Conservation (phyloP, 1,140 invertebrate genomes). For the Papilio machaon region DNA sequence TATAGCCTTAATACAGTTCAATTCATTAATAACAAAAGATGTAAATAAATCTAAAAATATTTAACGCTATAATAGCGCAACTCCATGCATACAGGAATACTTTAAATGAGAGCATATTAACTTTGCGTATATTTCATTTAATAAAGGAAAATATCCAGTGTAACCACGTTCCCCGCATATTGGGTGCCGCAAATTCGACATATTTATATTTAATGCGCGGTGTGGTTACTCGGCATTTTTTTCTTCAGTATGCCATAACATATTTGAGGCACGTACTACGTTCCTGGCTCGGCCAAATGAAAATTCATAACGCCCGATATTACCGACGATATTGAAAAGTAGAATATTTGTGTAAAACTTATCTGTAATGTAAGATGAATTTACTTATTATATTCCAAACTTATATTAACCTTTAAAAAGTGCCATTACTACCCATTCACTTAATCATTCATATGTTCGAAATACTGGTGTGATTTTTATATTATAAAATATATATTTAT, state of each 20-base stretch:
- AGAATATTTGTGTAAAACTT: conserved; percentile 52
- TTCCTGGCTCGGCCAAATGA: conserved; percentile 43
- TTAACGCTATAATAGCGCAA: background rate
- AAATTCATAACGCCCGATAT: conserved; percentile 57
- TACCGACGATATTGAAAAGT: conserved; percentile 56
- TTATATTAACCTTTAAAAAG: too few relatives aligned
- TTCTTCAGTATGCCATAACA: conserved; percentile 44
- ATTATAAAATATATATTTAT: too few relatives aligned
- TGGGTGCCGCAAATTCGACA: conserved; percentile 42
- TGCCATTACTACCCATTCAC: too few relatives aligned
- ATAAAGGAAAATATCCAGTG: conserved; percentile 23
- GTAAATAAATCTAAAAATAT: background rate
- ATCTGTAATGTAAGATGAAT: conserved; percentile 39
- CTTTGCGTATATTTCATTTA: conserved; percentile 3
- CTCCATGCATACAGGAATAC: background rate
- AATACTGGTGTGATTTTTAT: too few relatives aligned
- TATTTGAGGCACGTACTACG: conserved; percentile 50
- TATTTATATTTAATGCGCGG: conserved; percentile 48
- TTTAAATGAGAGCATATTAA: background rate
- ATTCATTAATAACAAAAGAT: background rate
- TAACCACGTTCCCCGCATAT: conserved; percentile 41
- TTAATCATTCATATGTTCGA: too few relatives aligned
- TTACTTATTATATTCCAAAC: conserved; percentile 36
- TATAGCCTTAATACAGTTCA: background rate
- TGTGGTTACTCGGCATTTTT: conserved; percentile 43